Percentiles rank a stretch among this genome's conserved stretches.
Conservation (phyloP, 2,113 vertebrate species). For the Seriola quinqueradiata region DNA sequence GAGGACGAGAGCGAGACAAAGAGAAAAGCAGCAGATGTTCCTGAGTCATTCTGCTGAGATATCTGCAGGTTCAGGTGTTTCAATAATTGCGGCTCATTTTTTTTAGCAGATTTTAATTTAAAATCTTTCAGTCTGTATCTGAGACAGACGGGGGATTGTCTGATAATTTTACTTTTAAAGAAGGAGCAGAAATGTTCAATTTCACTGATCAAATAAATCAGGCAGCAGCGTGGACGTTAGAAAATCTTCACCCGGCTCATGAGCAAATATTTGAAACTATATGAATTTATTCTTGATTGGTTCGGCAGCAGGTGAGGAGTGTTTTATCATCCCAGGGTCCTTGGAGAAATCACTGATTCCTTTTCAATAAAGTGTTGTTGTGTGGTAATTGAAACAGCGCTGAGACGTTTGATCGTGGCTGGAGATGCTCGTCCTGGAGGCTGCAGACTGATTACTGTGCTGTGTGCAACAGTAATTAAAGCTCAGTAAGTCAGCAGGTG, state of each 20-base stretch:
- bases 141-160: too few relatives aligned
- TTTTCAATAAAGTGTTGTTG: neutral
- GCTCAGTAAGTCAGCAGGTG: too few relatives aligned
- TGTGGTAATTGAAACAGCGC: neutral
- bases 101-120: neutral
- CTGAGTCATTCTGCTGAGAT: neutral
- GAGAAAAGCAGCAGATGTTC: slow-evolving; percentile 20
- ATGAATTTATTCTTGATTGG: neutral
- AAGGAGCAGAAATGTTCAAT: neutral
- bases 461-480: too few relatives aligned
- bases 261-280: neutral
- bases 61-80: slow-evolving; percentile 15
- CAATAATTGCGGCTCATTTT: neutral
- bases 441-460: too few relatives aligned
- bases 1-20: neutral
- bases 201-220: too few relatives aligned
- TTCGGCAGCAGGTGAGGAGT: neutral
- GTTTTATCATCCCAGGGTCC: neutral
- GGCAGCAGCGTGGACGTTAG: too few relatives aligned
- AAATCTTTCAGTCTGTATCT: neutral
- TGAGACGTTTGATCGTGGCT: neutral
- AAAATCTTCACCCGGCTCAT: neutral
- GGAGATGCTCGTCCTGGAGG: neutral
- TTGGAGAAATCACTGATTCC: neutral
- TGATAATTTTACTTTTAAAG: too few relatives aligned